Evolutionary conservation across 1,140 invertebrate genomes (phyloP), one percentile per base, ranked within the genome.

Genomic region (Lethocerus indicus): DNA sequence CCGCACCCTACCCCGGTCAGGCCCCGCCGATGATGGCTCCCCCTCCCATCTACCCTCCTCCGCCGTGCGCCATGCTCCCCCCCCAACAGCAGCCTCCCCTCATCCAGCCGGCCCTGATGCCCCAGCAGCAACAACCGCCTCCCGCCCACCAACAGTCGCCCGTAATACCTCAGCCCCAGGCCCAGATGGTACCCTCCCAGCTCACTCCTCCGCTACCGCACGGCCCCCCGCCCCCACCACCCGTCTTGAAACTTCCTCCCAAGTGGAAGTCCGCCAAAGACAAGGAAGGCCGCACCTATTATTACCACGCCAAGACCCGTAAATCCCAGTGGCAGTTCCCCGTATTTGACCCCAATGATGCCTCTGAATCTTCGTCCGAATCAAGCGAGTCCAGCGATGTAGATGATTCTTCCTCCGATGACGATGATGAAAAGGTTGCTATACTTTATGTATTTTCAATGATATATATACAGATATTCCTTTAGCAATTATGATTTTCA

Each of bases 281-380:
- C 63, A 60, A 70, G 18, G 77, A 85, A 37, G 89, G 90, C 1
- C 69, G 87, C 51, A 73, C 78, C 0, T 97, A 94, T 63, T 97
- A 93, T 67, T 96, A 93, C 64, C 88, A 95, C 63, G 68, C 81
- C 0, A 81, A 81, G 56, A 76, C 83, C 23, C 75, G 87, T 47
- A 71, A 83, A 58, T 78, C 87, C 2, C 89, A 93, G 61, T 96
- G 91, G 91, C 69, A 83, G 50, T 84, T 86, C 24, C 90, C 90
- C 0, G 69, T 37, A n/a, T 42, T 51, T 49, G 37, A 27, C 36
- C 35, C 26, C 12, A 23, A 25, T n/a, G 24, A 41, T 39, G n/a
- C n/a, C 13, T 3, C 24, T 36, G 66, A 67, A 18, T 63, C 62
- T n/a, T 68, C 71, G 44, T 66, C 68, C 0, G 65, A 64, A 0